A percentile compares a stretch with the other conserved stretches of the same genome.
Evolutionary conservation across 2,113 vertebrate species (phyloP).

Genomic region (Channa argus): DNA sequence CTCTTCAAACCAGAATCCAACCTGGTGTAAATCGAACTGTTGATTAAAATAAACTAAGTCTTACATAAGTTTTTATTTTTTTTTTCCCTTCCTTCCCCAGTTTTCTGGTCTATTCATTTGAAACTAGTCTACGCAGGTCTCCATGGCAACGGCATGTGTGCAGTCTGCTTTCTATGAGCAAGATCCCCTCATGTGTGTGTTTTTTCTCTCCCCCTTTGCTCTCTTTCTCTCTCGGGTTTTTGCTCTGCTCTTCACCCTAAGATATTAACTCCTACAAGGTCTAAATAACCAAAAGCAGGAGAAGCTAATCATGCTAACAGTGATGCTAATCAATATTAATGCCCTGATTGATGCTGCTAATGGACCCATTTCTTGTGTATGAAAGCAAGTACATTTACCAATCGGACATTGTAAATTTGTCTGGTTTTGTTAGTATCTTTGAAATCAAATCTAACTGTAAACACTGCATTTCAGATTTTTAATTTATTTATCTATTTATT

Average conservation of each 20-base stretch:
- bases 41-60: conserved; percentile 5
- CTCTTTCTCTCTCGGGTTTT: conserved; percentile 35
- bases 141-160: conserved; percentile 78
- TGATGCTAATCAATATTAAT: conserved; percentile 47
- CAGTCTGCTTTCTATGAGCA: conserved; percentile 30
- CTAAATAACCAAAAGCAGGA: conserved; percentile 70
- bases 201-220: neutral
- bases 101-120: conserved; percentile 22
- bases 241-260: conserved; percentile 66
- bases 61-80: too few species aligned
- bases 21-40: conserved; percentile 11
- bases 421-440: too few species aligned
- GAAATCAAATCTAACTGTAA: too few species aligned
- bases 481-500: too few species aligned
- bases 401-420: too few species aligned
- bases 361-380: too few species aligned
- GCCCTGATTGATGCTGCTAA: neutral
- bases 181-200: neutral
- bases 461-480: too few species aligned
- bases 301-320: conserved; percentile 68
- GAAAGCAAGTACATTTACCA: too few species aligned
- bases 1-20: neutral
- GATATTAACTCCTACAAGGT: conserved; percentile 48
- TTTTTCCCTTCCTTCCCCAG: too few species aligned
- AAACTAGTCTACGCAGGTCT: conserved; percentile 62